Percentiles rank a stretch among this genome's conserved stretches.
Evolutionary conservation across 64 coral and sea anemone genomes (phyloP).

Genomic region (Pachyseris speciosa): DNA sequence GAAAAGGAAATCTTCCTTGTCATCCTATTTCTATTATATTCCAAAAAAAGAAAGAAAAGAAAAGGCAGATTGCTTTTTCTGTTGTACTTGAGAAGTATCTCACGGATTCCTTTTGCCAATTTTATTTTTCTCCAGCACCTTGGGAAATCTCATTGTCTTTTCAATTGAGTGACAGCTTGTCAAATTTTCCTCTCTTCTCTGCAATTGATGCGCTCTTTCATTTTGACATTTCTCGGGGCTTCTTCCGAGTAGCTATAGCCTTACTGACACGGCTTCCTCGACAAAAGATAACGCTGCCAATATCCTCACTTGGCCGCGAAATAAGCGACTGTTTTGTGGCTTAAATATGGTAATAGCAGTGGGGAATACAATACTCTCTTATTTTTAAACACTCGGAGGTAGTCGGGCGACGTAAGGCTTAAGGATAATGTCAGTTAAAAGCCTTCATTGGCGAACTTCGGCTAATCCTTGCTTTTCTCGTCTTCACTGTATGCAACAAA

Average conservation of each 20-base stretch:
- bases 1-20: background rate
- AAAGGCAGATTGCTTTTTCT: background rate
- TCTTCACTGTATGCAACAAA: background rate
- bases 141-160: slow-evolving; percentile 1
- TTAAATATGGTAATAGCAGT: slow-evolving; percentile 27
- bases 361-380: slow-evolving; percentile 35
- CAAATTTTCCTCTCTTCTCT: slow-evolving; percentile 18
- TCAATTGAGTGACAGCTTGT: slow-evolving; percentile 22
- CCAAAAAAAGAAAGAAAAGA: background rate
- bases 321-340: background rate
- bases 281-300: slow-evolving; percentile 20
- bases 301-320: background rate
- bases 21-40: background rate
- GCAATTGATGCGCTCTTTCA: slow-evolving; percentile 43
- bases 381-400: background rate
- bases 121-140: background rate
- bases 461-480: background rate
- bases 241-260: slow-evolving; percentile 54
- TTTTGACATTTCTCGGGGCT: slow-evolving; percentile 55
- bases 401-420: background rate
- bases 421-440: slow-evolving; percentile 9
- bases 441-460: background rate
- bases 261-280: slow-evolving; percentile 11
- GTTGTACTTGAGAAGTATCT: slow-evolving; percentile 13
- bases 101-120: background rate